Evolutionary conservation across 2,797 vertebrate species (phyloP).

Genomic region (Ataeniobius toweri): DNA sequence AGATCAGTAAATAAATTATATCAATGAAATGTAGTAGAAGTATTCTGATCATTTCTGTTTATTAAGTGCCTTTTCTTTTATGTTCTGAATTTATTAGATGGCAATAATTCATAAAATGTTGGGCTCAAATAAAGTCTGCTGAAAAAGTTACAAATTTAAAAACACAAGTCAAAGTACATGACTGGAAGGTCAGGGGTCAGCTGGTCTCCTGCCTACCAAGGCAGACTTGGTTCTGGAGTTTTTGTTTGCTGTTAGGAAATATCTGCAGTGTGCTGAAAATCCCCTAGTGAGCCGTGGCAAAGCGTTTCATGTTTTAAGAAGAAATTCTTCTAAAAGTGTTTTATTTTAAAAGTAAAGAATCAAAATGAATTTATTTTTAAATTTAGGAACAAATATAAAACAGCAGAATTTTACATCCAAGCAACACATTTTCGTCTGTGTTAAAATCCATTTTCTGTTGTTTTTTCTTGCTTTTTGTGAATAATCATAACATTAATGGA

Average conservation of each 20-base stretch:
- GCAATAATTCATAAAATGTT: neutral
- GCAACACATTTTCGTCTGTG: neutral
- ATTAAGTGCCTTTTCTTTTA: too few relatives aligned
- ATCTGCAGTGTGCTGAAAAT: too few relatives aligned
- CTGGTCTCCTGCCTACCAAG: too few relatives aligned
- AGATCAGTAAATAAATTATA: neutral
- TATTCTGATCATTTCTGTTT: neutral
- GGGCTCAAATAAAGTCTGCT: neutral
- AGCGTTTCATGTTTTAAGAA: too few relatives aligned
- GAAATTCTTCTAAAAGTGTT: neutral
- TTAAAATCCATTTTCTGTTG: too few relatives aligned
- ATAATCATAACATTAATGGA: too few relatives aligned
- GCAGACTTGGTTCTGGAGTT: too few relatives aligned
- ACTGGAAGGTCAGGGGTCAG: neutral
- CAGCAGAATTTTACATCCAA: neutral
- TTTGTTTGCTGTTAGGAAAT: too few relatives aligned
- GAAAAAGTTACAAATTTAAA: neutral
- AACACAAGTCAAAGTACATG: too few relatives aligned
- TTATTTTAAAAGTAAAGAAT: neutral
- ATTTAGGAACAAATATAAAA: neutral
- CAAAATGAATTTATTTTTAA: neutral
- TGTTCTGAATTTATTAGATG: neutral
- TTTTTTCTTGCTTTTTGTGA: too few relatives aligned
- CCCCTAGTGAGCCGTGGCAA: too few relatives aligned
- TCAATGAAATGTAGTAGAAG: neutral